Conservation (phyloP, 2,797 vertebrate genomes). For the Peromyscus eremicus region DNA sequence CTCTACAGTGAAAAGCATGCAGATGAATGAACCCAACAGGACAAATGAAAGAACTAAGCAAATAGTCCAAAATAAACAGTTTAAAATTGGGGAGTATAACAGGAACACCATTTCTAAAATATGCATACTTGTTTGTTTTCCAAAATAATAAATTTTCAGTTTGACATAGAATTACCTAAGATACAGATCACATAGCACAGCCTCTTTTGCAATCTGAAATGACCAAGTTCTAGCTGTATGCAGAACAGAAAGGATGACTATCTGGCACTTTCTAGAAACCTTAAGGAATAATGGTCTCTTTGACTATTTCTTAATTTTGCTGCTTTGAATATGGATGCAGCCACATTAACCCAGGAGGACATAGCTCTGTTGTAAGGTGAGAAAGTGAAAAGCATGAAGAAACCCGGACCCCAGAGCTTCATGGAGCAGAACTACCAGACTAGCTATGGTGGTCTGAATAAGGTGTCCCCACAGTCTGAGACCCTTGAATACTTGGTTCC, state of each 20-base stretch:
- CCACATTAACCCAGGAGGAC: not conserved
- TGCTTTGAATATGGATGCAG: not conserved
- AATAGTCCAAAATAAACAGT: slow-evolving; percentile 31
- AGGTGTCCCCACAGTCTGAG: not conserved
- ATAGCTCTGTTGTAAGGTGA: not conserved
- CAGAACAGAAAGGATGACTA: not conserved
- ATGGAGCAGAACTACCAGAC: not conserved
- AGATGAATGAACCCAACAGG: slow-evolving; percentile 10
- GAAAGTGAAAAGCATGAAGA: not conserved
- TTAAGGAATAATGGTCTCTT: slow-evolving; percentile 23
- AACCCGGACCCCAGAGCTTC: not conserved
- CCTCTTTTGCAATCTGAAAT: not conserved
- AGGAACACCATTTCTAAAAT: slow-evolving; percentile 31
- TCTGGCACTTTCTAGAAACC: not conserved
- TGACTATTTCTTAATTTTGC: not conserved
- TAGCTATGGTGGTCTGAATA: not conserved
- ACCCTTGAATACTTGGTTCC: not conserved
- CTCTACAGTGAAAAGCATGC: slow-evolving; percentile 9
- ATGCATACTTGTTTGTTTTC: not conserved
- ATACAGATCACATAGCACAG: not conserved
- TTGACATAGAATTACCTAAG: not conserved
- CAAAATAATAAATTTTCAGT: slow-evolving; percentile 7
- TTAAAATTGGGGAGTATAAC: not conserved
- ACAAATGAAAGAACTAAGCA: slow-evolving; percentile 40
- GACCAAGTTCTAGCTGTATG: not conserved